Base-by-base conservation (phyloP, 2,888 invertebrate genomes). In the Drosophila mulleri region DNA sequence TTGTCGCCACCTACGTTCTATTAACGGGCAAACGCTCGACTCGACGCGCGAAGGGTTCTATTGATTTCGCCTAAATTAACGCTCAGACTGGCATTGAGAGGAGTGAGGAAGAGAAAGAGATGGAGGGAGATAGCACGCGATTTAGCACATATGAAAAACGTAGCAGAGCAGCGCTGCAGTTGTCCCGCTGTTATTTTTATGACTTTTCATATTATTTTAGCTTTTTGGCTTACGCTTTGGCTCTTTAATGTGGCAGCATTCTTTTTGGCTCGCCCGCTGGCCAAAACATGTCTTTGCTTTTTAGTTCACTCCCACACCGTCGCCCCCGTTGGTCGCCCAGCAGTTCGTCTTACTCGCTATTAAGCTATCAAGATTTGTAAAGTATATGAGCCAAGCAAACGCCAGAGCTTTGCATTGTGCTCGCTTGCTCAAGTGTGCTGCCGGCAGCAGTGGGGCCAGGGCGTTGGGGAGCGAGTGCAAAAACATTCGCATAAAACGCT, bases 311-410 rank as follows among this genome's bases (percentile, higher is more conserved):
- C 12, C n/a, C n/a, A 0, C 23, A n/a, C 6, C 54, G 3, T 0
- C 29, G 1, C 29, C 29, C 9, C 20, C 26, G 16, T 0, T 9
- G 26, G 16, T 7, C 37, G 57, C 20, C 32, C 32, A 56, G 59
- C 44, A 59, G 53, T 70, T 56, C 60, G 50, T 56, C 68, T 72
- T 58, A 53, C 58, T 73, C 66, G 79, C 88, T 89, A 89, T 88
- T 88, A 88, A 88, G 82, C 80, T 88, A 91, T 91, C 91, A 88
- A 88, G 90, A 90, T 90, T 89, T 89, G 79, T 80, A 88, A 90
- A 91, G 89, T 91, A 88, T 90, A 90, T 89, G 91, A 89, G 89
- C 79, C 89, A 86, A 80, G 82, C 86, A 77, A 82, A 75, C 83
- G 73, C 70, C 66, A 67, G 58, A 61, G 70, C 54, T 64, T 44